Evolutionary conservation across 2,797 vertebrate species (phyloP), one percentile per base, ranked within the genome.

Genomic region (Thaleichthys pacificus): DNA sequence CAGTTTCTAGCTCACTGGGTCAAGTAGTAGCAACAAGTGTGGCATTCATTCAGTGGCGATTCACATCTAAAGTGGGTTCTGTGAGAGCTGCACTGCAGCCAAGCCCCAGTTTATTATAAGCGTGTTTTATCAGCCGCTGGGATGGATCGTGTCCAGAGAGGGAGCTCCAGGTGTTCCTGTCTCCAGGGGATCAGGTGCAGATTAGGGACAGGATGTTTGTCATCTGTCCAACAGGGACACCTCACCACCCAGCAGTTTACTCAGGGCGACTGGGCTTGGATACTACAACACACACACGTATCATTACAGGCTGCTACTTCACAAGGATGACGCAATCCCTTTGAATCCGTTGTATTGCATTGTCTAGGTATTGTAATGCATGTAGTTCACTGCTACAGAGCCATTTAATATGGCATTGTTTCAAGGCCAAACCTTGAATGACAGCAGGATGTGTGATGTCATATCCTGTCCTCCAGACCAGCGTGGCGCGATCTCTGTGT

Each of bases 401-500:
- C 32, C 63, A 26, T 63, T 32, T 9, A 30, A 2, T 28, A 14
- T 62, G 14, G 4, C 28, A 30, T 63, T 32, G 7, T 63, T 47
- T 47, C 11, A 47, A 47, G 42, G 42, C 51, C 6, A n/a, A 56
- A 56, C 51, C 51, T 56, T 17, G 51, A 5, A n/a, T 5, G 51
- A 56, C 42, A 47, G 42, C 42, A 56, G 17, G 19, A 7, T 56
- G 51, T 56, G 51, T 56, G 51, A 35, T 19, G 26, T 68, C 19
- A 21, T 21, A 11, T 71, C n/a, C 3, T 73, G 51, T 32, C 15
- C 67, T 69, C 28, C 85, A 98, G 97, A 96, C 94, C 57, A 93
- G 93, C 0, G 86, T 93, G 83, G 96, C 97, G 68, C 93, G 94
- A 81, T 95, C 95, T 76, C 93, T 99, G 85, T 93, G 93, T n/a